Evolutionary conservation across 2,888 invertebrate genomes (phyloP).

Genomic region (Pammene fasciana): DNA sequence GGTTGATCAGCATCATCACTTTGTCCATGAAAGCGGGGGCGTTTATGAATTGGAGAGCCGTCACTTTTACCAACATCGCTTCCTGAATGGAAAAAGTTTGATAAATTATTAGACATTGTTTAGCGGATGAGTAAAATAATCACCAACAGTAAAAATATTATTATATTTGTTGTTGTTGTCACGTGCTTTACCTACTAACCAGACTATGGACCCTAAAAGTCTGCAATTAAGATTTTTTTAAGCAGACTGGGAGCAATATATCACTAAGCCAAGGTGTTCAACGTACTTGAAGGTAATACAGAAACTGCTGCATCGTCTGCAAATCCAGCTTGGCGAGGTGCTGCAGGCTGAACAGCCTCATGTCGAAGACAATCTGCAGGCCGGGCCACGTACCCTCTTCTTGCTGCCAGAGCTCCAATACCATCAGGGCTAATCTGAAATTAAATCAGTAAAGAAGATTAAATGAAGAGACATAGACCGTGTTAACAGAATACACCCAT

Average conservation of each 20-base stretch:
- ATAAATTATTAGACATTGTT: neutral
- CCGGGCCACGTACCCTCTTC: slow-evolving; percentile 85
- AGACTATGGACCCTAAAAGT: no score
- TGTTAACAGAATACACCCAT: no score
- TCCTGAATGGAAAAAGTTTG: slow-evolving; percentile 69
- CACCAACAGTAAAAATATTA: no score
- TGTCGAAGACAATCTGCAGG: slow-evolving; percentile 85
- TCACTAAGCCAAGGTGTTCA: no score
- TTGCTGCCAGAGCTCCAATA: slow-evolving; percentile 81
- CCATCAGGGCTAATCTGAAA: slow-evolving; percentile 76
- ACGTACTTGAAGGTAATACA: slow-evolving; percentile 86
- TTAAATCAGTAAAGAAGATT: neutral
- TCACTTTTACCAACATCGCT: slow-evolving; percentile 81
- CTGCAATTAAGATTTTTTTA: no score
- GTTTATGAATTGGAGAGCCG: slow-evolving; percentile 87
- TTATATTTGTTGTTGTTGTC: no score
- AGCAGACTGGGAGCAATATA: no score
- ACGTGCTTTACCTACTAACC: no score
- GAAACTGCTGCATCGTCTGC: slow-evolving; percentile 86
- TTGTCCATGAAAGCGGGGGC: slow-evolving; percentile 87
- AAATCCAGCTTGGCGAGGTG: slow-evolving; percentile 86
- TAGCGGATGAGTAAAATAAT: no score
- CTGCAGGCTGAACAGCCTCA: slow-evolving; percentile 83
- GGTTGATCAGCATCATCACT: slow-evolving; percentile 85
- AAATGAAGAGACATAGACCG: no score